phyloP scores from a whole-genome alignment of 2,888 invertebrate genomes.

The Harmothoe impar region DNA sequence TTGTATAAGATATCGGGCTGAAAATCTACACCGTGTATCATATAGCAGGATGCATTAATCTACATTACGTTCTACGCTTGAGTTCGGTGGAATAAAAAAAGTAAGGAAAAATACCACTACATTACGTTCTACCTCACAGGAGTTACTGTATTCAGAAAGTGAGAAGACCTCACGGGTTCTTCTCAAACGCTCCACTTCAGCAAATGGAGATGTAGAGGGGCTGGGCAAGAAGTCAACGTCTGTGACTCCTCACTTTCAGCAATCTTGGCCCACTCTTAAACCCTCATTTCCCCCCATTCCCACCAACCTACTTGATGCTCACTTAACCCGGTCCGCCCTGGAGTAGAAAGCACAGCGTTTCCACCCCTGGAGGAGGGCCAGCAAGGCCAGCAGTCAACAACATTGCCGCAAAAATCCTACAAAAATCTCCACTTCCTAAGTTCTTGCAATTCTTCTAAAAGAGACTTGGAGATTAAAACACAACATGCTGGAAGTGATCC shows the following conservation, averaged over 20 bases:
- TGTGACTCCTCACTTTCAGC: neutral
- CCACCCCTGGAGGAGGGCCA: neutral
- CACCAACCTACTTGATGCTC: neutral
- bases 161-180: too few species aligned
- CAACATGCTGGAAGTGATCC: neutral
- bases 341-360: neutral
- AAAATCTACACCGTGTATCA: too few species aligned
- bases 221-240: neutral
- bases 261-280: neutral
- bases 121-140: too few species aligned
- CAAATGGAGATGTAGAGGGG: neutral
- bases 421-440: neutral
- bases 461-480: neutral
- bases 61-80: too few species aligned
- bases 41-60: too few species aligned
- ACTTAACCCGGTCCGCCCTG: neutral
- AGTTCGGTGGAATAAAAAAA: too few species aligned
- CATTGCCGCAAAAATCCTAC: neutral
- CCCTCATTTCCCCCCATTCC: neutral
- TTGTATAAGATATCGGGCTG: too few species aligned
- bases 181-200: too few species aligned
- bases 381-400: neutral
- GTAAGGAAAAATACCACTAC: too few species aligned
- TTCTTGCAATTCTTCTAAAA: conserved; percentile 5
- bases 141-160: too few species aligned